These are phyloP conservation scores for Cyanocitta stelleri DNA, from an alignment of 2,113 vertebrate genomes.

Conservation along the genomic window DNA sequence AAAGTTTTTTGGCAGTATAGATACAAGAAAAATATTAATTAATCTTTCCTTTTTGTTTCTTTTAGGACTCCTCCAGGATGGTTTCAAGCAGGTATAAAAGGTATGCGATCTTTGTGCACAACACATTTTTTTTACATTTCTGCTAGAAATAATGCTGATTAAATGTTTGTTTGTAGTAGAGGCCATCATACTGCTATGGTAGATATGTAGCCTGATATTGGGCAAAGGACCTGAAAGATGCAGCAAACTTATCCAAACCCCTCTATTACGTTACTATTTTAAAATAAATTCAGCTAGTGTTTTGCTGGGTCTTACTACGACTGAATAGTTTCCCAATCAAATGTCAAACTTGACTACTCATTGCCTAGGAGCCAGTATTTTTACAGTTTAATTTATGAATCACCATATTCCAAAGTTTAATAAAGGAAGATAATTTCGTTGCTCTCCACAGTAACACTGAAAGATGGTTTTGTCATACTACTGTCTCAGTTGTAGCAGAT, in stretches of 20 bases:
- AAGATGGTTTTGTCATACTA: background rate
- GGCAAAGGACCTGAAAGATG: background rate
- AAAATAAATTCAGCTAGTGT: background rate
- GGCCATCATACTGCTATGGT: background rate
- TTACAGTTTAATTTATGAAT: background rate
- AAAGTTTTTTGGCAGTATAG: background rate
- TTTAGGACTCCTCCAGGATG: constrained; percentile 84
- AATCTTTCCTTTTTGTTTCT: constrained; percentile 42
- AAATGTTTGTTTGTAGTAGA: background rate
- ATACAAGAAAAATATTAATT: background rate
- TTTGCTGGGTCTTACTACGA: background rate
- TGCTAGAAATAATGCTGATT: background rate
- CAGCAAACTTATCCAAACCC: background rate
- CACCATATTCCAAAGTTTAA: accelerated
- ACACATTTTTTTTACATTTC: background rate
- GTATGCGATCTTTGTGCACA: constrained; percentile 68
- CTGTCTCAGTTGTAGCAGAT: background rate
- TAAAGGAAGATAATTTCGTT: background rate
- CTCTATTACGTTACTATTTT: background rate
- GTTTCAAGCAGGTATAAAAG: constrained; percentile 84
- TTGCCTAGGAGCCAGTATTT: background rate
- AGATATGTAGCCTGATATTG: background rate
- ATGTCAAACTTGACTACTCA: background rate
- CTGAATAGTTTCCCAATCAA: background rate
- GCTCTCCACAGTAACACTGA: background rate